A percentile compares a stretch with the other conserved stretches of the same genome.
These are phyloP conservation scores for Corydoras maculifer DNA, from an alignment of 2,113 vertebrate genomes.

Conservation along the genomic window DNA sequence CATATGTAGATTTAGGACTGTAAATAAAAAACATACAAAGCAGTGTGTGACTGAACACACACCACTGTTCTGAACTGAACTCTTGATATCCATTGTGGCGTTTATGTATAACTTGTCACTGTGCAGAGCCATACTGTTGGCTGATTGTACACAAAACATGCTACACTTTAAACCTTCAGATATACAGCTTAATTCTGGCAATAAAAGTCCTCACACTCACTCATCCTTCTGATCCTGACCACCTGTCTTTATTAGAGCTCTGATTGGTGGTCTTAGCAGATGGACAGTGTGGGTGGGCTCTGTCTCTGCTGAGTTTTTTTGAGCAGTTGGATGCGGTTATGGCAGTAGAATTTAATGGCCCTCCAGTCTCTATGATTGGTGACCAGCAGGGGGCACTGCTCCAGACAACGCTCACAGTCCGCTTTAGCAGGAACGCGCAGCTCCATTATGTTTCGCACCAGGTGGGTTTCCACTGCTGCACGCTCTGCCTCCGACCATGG, in stretches of 20 bases:
- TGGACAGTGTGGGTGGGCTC: slow-evolving; percentile 48
- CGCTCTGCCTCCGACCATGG: slow-evolving; percentile 71
- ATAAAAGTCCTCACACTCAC: neutral
- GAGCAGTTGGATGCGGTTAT: slow-evolving; percentile 71
- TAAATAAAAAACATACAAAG: too few relatives aligned
- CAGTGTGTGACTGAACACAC: too few relatives aligned
- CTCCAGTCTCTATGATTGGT: slow-evolving; percentile 70
- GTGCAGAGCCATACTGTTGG: too few relatives aligned
- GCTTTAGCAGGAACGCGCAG: slow-evolving; percentile 69
- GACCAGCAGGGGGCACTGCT: slow-evolving; percentile 70
- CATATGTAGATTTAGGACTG: too few relatives aligned
- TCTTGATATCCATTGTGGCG: too few relatives aligned
- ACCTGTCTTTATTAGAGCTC: neutral
- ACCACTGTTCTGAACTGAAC: too few relatives aligned
- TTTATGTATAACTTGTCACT: too few relatives aligned
- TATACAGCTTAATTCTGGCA: slow-evolving; percentile 25
- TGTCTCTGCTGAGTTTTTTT: slow-evolving; percentile 68
- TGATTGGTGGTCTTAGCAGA: slow-evolving; percentile 54
- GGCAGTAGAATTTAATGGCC: slow-evolving; percentile 72
- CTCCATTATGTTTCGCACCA: slow-evolving; percentile 67
- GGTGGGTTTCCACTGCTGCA: slow-evolving; percentile 66
- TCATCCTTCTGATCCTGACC: neutral
- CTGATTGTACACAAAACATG: slow-evolving; percentile 32
- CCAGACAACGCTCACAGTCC: slow-evolving; percentile 70
- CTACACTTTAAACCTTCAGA: slow-evolving; percentile 17